Evolutionary conservation across 2,888 invertebrate genomes (phyloP), one percentile per base, ranked within the genome.

Genomic region (Hydraecia micacea): DNA sequence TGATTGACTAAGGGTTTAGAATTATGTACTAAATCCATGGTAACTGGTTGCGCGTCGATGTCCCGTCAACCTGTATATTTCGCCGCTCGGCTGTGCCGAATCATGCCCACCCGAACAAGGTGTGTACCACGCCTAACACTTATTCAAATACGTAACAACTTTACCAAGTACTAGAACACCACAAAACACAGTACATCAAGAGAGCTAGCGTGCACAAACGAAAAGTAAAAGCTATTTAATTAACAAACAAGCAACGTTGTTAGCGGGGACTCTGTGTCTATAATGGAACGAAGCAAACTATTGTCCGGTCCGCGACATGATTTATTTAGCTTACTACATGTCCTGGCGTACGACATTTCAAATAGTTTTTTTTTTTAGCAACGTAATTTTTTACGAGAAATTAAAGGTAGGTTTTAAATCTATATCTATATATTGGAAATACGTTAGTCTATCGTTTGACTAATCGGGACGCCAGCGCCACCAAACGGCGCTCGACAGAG

Each of bases 211-310:
- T 66, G 75, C 67, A 67, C 77, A 79, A 81, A 83, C 60, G 75
- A 81, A 81, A 83, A 78, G 72, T 83, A 81, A 79, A 81, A 81
- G 75, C 68, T 80, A 81, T 86, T 86, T 89, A 89, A 88, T 87
- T 87, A 87, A 81, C 81, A 86, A 87, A 80, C 84, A 75, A 77
- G 80, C 67, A 71, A 86, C 83, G 70, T 81, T 87, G 77, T 83
- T 79, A 86, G 73, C 69, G 49, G 46, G 68, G 74, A 80, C 75
- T 81, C 87, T 89, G 88, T 89, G 84, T 80, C 62, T 78, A 75
- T 84, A 82, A 84, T 85, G 79, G 77, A 84, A 87, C 58, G 79
- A 39, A 79, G 69, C 73, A 52, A 73, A 74, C 84, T 75, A 86
- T 86, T 87, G 78, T 84, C 74, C 77, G 32, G 39, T 58, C 28